phyloP scores from a whole-genome alignment of 2,113 vertebrate species.

The Pica pica region DNA sequence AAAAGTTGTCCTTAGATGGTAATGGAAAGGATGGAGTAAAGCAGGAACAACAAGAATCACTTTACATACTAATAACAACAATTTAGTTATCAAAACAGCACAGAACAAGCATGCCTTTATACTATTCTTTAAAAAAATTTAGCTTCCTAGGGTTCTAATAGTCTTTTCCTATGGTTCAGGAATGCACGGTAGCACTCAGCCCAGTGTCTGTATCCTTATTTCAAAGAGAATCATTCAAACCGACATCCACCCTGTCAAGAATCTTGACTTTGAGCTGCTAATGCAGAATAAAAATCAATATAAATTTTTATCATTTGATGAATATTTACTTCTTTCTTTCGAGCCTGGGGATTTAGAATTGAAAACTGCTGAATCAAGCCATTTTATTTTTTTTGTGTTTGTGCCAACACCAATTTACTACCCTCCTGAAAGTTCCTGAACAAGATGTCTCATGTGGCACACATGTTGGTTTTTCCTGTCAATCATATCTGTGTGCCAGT shows the following conservation, averaged over 20 bases:
- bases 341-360: slow-evolving; percentile 72
- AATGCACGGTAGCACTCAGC: slow-evolving; percentile 68
- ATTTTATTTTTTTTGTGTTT: slow-evolving; percentile 88
- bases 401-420: slow-evolving; percentile 87
- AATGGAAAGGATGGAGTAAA: slow-evolving; percentile 45
- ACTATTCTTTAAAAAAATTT: slow-evolving; percentile 66
- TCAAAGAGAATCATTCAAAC: slow-evolving; percentile 87
- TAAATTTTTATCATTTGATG: slow-evolving; percentile 91
- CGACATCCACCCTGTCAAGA: slow-evolving; percentile 75
- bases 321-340: slow-evolving; percentile 83
- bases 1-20: slow-evolving; percentile 56
- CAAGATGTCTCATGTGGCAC: slow-evolving; percentile 77
- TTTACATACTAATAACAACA: slow-evolving; percentile 75
- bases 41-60: slow-evolving; percentile 66
- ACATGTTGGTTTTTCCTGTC: slow-evolving; percentile 79
- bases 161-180: slow-evolving; percentile 68
- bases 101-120: slow-evolving; percentile 69
- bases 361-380: slow-evolving; percentile 88
- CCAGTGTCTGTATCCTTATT: slow-evolving; percentile 74
- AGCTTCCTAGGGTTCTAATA: slow-evolving; percentile 72
- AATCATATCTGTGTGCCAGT: slow-evolving; percentile 77
- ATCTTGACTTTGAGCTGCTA: slow-evolving; percentile 83
- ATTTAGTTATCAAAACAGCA: slow-evolving; percentile 76
- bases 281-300: slow-evolving; percentile 89
- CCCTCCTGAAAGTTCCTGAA: slow-evolving; percentile 81